Conservation (phyloP, 2,888 invertebrate species). For the Mesoligia furuncula region DNA sequence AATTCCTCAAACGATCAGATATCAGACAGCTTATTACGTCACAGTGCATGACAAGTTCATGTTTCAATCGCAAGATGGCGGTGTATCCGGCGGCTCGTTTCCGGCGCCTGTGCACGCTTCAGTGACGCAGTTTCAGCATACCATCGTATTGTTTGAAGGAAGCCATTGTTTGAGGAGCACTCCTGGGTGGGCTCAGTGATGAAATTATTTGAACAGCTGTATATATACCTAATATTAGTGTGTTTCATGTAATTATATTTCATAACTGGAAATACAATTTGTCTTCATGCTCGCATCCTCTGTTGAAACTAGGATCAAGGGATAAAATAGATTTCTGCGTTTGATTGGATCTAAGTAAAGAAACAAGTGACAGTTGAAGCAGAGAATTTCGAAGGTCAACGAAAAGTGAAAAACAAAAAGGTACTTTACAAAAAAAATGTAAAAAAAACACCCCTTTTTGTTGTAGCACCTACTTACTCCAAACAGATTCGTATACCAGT, state of each 20-base stretch:
- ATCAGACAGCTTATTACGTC: slow-evolving; percentile 53
- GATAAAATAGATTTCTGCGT: not conserved
- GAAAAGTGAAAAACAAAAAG: too few species aligned
- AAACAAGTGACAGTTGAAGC: not conserved
- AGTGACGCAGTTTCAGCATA: slow-evolving; percentile 66
- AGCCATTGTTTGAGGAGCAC: slow-evolving; percentile 62
- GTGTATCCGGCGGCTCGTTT: slow-evolving; percentile 54
- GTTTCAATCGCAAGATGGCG: slow-evolving; percentile 69
- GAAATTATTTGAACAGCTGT: slow-evolving; percentile 59
- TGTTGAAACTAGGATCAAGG: not conserved
- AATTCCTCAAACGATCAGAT: slow-evolving; percentile 52
- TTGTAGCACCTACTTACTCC: not conserved
- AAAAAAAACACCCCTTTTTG: too few species aligned
- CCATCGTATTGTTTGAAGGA: slow-evolving; percentile 60
- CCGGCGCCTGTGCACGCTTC: slow-evolving; percentile 64
- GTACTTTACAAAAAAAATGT: too few species aligned
- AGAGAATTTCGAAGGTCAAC: not conserved
- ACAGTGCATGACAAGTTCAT: slow-evolving; percentile 65
- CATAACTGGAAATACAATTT: slow-evolving; percentile 28
- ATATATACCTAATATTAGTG: not conserved
- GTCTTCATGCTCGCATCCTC: slow-evolving; percentile 4
- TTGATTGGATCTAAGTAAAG: not conserved
- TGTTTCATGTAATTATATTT: slow-evolving; percentile 27
- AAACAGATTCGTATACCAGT: not conserved
- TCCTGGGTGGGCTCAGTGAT: slow-evolving; percentile 58